These are phyloP conservation scores for Dendrolimus punctatus DNA, from an alignment of 1,140 invertebrate genomes.

Conservation along the genomic window DNA sequence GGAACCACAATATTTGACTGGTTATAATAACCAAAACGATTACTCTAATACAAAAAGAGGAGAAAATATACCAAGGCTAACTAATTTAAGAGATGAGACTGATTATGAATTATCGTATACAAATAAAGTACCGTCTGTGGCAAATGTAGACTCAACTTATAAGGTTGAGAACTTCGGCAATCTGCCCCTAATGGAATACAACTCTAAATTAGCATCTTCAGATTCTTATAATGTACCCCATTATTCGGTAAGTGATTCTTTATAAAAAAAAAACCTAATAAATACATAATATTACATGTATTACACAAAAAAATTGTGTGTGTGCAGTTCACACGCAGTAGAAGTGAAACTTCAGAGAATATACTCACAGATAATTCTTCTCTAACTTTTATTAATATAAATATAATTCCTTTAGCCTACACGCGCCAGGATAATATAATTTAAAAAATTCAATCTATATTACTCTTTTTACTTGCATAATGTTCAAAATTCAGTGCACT, in stretches of 20 bases:
- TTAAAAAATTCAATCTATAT: too few species aligned
- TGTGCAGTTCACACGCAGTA: too few species aligned
- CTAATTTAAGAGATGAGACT: slow-evolving; percentile 34
- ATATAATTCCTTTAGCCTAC: too few species aligned
- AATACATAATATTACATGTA: background rate
- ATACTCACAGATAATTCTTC: too few species aligned
- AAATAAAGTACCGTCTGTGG: slow-evolving; percentile 40
- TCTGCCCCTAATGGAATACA: slow-evolving; percentile 51
- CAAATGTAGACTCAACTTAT: slow-evolving; percentile 31
- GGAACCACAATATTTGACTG: too few species aligned
- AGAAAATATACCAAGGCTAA: slow-evolving; percentile 37
- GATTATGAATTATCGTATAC: slow-evolving; percentile 40
- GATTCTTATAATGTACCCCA: slow-evolving; percentile 59
- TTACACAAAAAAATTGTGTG: background rate
- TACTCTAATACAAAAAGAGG: slow-evolving; percentile 13
- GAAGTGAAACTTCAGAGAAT: too few species aligned
- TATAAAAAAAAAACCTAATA: background rate
- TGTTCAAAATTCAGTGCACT: too few species aligned
- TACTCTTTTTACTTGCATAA: too few species aligned
- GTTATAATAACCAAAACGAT: too few species aligned
- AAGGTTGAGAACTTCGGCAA: slow-evolving; percentile 43
- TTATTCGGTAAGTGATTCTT: slow-evolving; percentile 50
- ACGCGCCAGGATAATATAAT: too few species aligned
- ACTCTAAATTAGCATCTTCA: slow-evolving; percentile 48
- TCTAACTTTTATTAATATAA: too few species aligned